Percentiles rank a stretch among this genome's conserved stretches.
Conservation (phyloP, 2,888 invertebrate species). For the Lasioglossum villosulum region DNA sequence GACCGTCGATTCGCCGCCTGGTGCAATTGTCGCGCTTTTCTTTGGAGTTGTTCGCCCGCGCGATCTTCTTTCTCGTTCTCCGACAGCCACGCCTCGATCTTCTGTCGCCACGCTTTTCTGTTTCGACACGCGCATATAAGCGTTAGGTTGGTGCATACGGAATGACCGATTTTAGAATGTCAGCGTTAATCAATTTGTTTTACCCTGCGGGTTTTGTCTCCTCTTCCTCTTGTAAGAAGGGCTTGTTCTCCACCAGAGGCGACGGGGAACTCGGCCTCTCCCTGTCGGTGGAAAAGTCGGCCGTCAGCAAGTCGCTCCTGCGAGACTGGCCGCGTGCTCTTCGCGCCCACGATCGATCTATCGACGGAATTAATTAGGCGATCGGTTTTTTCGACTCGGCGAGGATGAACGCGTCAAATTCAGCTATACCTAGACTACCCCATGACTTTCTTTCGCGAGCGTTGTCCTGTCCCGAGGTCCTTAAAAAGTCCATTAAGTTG, state of each 20-base stretch:
- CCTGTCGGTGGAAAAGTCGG: constrained; percentile 90
- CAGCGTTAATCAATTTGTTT: not conserved
- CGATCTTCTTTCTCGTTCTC: constrained; percentile 93
- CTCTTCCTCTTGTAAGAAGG: constrained; percentile 85
- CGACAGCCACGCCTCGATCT: constrained; percentile 96
- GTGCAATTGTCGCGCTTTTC: constrained; percentile 88
- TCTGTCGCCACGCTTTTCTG: constrained; percentile 93
- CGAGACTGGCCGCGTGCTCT: constrained; percentile 91
- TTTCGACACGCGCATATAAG: not conserved
- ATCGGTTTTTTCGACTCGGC: not conserved
- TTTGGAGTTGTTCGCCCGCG: constrained; percentile 89
- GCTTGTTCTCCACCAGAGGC: constrained; percentile 87
- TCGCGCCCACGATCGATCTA: constrained; percentile 95
- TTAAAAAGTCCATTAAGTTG: constrained; percentile 93
- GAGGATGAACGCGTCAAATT: not conserved
- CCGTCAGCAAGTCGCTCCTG: constrained; percentile 91
- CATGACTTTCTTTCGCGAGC: constrained; percentile 92
- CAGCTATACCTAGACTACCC: constrained; percentile 90
- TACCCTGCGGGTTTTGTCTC: constrained; percentile 87
- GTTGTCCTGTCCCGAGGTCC: constrained; percentile 91
- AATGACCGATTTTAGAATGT: too few species aligned
- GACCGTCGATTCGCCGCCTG: constrained; percentile 90
- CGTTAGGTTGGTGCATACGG: too few species aligned
- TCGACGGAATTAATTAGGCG: not conserved
- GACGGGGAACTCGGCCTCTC: constrained; percentile 90